Percentiles rank a stretch among this genome's conserved stretches.
Conservation (phyloP, 2,113 vertebrate genomes). For the Myrmecophaga tridactyla region DNA sequence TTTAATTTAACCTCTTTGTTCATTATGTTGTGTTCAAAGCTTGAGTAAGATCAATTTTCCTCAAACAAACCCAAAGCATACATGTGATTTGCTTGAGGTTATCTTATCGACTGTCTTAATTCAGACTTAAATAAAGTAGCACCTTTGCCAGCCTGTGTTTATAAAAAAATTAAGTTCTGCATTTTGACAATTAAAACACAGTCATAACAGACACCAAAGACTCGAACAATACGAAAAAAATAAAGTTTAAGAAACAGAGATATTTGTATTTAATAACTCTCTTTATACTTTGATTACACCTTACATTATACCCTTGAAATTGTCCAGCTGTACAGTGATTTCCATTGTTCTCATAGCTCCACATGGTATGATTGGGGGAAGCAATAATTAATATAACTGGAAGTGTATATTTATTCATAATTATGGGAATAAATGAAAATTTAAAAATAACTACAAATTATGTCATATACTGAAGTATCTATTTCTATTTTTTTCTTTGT, state of each 20-base stretch:
- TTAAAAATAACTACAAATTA: constrained; percentile 23
- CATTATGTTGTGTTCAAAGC: constrained; percentile 20
- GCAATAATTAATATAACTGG: constrained; percentile 71
- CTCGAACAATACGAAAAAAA: constrained; percentile 70
- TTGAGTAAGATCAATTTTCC: constrained; percentile 50
- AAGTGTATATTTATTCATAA: constrained; percentile 53
- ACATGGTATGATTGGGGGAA: constrained; percentile 6
- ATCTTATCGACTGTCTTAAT: not conserved
- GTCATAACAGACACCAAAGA: constrained; percentile 60
- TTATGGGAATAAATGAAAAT: constrained; percentile 69
- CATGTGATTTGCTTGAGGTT: constrained; percentile 30
- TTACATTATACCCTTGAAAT: constrained; percentile 73
- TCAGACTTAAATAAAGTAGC: constrained; percentile 34
- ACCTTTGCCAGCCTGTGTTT: constrained; percentile 7
- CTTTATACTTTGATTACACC: constrained; percentile 66
- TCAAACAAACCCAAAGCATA: not conserved
- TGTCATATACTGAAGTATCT: constrained; percentile 13
- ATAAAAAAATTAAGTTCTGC: constrained; percentile 45
- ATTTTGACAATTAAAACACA: constrained; percentile 55
- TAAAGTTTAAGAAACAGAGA: constrained; percentile 74
- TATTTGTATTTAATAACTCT: constrained; percentile 68
- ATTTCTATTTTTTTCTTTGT: constrained; percentile 54
- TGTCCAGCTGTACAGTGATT: constrained; percentile 59
- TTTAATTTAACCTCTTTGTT: constrained; percentile 51
- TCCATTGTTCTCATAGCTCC: constrained; percentile 68